phyloP scores from a whole-genome alignment of 2,888 invertebrate species.

The Eupithecia vulgata region DNA sequence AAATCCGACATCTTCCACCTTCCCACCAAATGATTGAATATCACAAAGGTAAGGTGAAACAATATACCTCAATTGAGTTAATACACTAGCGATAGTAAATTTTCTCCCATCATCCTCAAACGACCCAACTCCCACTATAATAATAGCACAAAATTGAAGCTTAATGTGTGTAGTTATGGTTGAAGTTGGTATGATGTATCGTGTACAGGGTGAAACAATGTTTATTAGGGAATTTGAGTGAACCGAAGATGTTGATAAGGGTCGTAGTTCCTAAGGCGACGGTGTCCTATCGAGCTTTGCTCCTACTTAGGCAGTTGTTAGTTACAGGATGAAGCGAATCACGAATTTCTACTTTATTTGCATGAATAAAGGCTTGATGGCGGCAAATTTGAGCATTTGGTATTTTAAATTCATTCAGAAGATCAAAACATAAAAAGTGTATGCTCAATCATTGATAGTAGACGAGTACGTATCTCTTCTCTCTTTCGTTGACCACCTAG shows the following conservation, averaged over 20 bases:
- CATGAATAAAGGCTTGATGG: too few relatives aligned
- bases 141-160: slow-evolving; percentile 36
- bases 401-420: too few relatives aligned
- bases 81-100: slow-evolving; percentile 71
- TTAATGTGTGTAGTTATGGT: slow-evolving; percentile 38
- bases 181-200: slow-evolving; percentile 42
- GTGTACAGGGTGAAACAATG: slow-evolving; percentile 61
- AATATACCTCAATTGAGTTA: slow-evolving; percentile 71
- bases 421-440: too few relatives aligned
- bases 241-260: slow-evolving; percentile 77
- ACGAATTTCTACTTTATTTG: background rate
- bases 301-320: slow-evolving; percentile 59
- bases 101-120: slow-evolving; percentile 51
- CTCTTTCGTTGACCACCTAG: too few relatives aligned
- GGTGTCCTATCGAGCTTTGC: slow-evolving; percentile 69
- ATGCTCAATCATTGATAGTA: too few relatives aligned
- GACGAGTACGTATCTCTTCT: too few relatives aligned
- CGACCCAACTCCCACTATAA: slow-evolving; percentile 32
- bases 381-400: too few relatives aligned
- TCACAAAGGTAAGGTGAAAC: slow-evolving; percentile 66
- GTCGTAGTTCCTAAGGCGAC: slow-evolving; percentile 74
- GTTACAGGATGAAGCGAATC: slow-evolving; percentile 46
- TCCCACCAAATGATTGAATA: slow-evolving; percentile 64
- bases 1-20: slow-evolving; percentile 4
- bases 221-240: slow-evolving; percentile 70